These are phyloP conservation scores for Sclerodermus sp. DNA, from an alignment of 2,888 invertebrate species.

Conservation along the genomic window DNA sequence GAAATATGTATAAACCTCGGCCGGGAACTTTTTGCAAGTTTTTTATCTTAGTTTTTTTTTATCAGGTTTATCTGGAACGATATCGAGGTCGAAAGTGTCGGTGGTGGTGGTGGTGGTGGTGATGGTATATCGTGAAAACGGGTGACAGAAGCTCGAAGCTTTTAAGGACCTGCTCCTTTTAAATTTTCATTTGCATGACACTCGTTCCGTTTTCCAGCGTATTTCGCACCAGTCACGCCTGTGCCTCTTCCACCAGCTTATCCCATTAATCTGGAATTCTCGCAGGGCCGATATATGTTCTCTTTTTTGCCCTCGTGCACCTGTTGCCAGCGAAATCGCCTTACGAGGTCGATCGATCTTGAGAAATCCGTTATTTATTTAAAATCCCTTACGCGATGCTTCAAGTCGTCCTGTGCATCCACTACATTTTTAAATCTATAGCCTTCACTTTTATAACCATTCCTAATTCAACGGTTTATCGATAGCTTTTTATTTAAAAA, in stretches of 20 bases:
- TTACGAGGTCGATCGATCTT: constrained; percentile 22
- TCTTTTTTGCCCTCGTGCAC: constrained; percentile 26
- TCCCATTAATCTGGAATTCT: constrained; percentile 31
- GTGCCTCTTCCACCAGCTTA: constrained; percentile 9
- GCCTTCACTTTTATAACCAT: too few species aligned
- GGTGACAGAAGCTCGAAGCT: neutral
- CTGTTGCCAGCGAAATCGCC: constrained; percentile 36
- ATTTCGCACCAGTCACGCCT: constrained; percentile 7
- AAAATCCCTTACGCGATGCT: constrained; percentile 10
- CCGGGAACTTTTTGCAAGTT: too few species aligned
- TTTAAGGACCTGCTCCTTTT: constrained; percentile 2
- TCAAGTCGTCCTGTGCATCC: too few species aligned
- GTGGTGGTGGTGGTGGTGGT: neutral
- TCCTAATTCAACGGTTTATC: too few species aligned
- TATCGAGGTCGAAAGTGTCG: too few species aligned
- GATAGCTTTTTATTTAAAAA: too few species aligned
- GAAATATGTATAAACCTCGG: too few species aligned
- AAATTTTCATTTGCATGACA: constrained; percentile 21
- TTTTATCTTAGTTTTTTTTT: too few species aligned
- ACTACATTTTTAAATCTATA: too few species aligned
- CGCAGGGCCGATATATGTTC: constrained; percentile 20
- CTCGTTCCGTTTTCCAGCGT: constrained; percentile 5
- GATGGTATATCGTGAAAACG: neutral
- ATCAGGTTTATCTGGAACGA: too few species aligned
- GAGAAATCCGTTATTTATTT: constrained; percentile 26